Percentiles rank a stretch among this genome's conserved stretches.
Conservation (phyloP, 2,888 invertebrate genomes). For the Trachelus troglodyta region DNA sequence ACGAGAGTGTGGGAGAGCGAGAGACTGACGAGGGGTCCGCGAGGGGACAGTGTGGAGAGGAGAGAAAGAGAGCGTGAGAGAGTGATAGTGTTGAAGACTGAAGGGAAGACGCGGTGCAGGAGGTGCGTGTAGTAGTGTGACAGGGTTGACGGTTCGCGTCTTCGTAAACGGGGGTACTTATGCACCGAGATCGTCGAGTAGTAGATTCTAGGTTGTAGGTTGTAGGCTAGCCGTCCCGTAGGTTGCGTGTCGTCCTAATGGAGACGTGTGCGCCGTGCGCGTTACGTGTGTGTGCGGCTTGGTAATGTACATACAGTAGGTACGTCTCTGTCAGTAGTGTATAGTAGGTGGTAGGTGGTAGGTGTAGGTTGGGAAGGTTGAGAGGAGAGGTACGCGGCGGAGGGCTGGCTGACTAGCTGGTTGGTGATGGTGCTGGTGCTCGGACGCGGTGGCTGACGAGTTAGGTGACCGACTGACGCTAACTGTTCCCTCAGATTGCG, state of each 20-base stretch:
- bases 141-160: background rate
- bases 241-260: constrained; percentile 7
- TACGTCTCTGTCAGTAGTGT: constrained; percentile 12
- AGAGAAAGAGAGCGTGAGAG: background rate
- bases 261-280: constrained; percentile 13
- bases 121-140: background rate
- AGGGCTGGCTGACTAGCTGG: constrained; percentile 23
- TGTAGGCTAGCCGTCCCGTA: background rate
- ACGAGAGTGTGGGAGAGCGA: too few relatives aligned
- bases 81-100: too few relatives aligned
- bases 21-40: too few relatives aligned
- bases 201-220: background rate
- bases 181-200: background rate
- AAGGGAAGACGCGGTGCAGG: too few relatives aligned
- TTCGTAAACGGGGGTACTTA: background rate
- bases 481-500: background rate
- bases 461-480: constrained; percentile 47
- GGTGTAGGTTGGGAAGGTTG: constrained; percentile 50
- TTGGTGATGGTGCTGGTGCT: constrained; percentile 19
- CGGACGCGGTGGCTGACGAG: constrained; percentile 45
- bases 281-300: constrained; percentile 20
- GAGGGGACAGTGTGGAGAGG: background rate
- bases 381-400: constrained; percentile 36
- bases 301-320: constrained; percentile 11
- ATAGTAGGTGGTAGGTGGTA: constrained; percentile 34